These are phyloP conservation scores for Xestobium rufovillosum DNA, from an alignment of 2,888 invertebrate genomes.

Conservation along the genomic window DNA sequence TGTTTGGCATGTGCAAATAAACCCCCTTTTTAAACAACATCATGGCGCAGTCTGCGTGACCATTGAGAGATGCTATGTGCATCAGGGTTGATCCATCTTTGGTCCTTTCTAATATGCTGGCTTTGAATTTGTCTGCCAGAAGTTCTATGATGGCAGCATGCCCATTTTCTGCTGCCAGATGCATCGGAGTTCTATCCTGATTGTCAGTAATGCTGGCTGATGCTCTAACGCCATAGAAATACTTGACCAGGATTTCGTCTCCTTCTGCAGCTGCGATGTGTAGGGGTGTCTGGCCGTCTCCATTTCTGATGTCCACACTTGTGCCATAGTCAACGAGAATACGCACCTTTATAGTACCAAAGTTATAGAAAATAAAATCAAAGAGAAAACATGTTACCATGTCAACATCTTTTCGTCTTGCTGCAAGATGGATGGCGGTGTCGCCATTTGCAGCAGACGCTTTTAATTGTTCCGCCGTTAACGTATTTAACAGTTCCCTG, in stretches of 20 bases:
- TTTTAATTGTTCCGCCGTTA: constrained; percentile 81
- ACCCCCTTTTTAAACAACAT: constrained; percentile 98
- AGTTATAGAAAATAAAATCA: background rate
- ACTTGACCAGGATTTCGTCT: constrained; percentile 89
- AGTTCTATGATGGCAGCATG: constrained; percentile 94
- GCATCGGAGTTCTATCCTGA: constrained; percentile 96
- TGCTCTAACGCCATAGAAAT: constrained; percentile 90
- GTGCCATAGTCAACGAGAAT: constrained; percentile 91
- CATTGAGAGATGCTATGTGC: constrained; percentile 96
- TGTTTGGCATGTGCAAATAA: constrained; percentile 98
- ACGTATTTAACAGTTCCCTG: constrained; percentile 81
- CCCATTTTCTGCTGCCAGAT: constrained; percentile 95
- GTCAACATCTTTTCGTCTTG: constrained; percentile 85
- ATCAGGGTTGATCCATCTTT: constrained; percentile 97
- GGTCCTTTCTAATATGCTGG: constrained; percentile 91
- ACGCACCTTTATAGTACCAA: constrained; percentile 45
- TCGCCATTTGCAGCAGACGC: constrained; percentile 82
- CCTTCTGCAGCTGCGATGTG: constrained; percentile 96
- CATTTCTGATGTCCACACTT: constrained; percentile 85
- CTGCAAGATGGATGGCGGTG: constrained; percentile 90
- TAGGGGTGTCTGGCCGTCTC: constrained; percentile 88
- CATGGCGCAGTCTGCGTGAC: constrained; percentile 96
- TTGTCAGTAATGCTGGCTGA: constrained; percentile 92
- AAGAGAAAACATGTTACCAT: constrained; percentile 49
- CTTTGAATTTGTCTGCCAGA: constrained; percentile 94